Percentiles rank a stretch among this genome's conserved stretches.
These are phyloP conservation scores for Daubentonia madagascariensis DNA, from an alignment of 2,113 vertebrate species.

Conservation along the genomic window DNA sequence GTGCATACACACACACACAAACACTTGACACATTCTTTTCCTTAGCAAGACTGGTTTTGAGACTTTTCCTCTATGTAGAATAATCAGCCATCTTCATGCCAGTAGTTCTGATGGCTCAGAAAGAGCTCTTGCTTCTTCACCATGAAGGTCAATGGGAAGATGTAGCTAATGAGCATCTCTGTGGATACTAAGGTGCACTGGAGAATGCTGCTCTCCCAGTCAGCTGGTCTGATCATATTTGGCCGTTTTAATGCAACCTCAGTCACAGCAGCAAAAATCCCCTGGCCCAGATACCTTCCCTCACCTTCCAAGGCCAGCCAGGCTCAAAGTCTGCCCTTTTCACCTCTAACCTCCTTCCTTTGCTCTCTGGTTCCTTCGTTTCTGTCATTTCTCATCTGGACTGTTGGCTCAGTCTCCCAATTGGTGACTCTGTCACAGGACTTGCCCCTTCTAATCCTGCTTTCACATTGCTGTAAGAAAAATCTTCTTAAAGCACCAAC, in stretches of 20 bases:
- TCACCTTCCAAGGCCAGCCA: not conserved
- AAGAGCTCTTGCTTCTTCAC: not conserved
- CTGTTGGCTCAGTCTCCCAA: not conserved
- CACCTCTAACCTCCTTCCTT: not conserved
- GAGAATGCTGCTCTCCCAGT: fast-evolving
- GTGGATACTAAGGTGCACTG: not conserved
- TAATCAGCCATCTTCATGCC: not conserved
- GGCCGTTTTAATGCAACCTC: not conserved
- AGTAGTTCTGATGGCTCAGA: not conserved
- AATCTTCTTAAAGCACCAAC: not conserved
- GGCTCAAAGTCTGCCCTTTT: not conserved
- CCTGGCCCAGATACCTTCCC: not conserved
- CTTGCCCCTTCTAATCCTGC: not conserved
- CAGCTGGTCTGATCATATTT: not conserved
- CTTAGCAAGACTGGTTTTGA: not conserved
- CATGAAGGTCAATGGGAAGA: not conserved
- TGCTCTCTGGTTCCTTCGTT: not conserved
- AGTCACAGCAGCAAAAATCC: not conserved
- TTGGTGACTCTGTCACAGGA: not conserved
- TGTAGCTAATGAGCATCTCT: not conserved
- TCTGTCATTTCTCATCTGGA: not conserved
- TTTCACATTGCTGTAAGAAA: not conserved
- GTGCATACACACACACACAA: not conserved
- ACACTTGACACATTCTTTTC: not conserved
- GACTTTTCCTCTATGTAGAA: not conserved